Evolutionary conservation across 2,113 vertebrate genomes (phyloP).

Genomic region (Pycnonotus jocosus): DNA sequence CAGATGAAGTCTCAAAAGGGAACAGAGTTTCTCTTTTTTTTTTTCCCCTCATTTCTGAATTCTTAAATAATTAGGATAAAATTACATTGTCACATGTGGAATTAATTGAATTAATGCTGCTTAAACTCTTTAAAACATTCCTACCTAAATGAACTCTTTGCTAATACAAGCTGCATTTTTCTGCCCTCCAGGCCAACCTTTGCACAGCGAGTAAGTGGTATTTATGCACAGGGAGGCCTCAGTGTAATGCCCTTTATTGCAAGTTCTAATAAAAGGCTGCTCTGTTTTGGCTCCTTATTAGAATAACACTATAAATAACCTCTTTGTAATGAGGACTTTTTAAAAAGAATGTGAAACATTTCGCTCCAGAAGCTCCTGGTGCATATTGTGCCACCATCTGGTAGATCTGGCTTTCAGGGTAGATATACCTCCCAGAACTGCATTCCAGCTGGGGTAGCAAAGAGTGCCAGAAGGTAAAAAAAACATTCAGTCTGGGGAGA

Average conservation of each 20-base stretch:
- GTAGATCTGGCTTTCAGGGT: not conserved
- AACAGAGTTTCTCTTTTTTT: not conserved
- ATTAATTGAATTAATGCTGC: slow-evolving; percentile 28
- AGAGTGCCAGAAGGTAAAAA: not conserved
- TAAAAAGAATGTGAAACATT: not conserved
- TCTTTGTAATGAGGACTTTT: slow-evolving; percentile 29
- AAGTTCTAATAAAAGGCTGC: slow-evolving; percentile 38
- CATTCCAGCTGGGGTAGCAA: not conserved
- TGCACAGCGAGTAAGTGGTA: not conserved
- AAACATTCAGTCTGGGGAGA: not conserved
- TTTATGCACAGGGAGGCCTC: not conserved
- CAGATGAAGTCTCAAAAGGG: not conserved
- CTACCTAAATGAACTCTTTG: not conserved
- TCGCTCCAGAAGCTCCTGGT: slow-evolving; percentile 5
- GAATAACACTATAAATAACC: slow-evolving; percentile 42
- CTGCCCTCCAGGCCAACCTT: not conserved
- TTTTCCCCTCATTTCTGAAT: not conserved
- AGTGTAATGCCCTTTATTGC: not conserved
- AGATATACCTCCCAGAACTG: not conserved
- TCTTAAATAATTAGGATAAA: slow-evolving; percentile 19
- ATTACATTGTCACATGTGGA: not conserved
- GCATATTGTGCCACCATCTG: slow-evolving; percentile 42
- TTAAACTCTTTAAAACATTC: slow-evolving; percentile 41
- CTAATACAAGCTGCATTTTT: not conserved
- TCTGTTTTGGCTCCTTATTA: slow-evolving; percentile 39